A percentile compares a stretch with the other conserved stretches of the same genome.
These are phyloP conservation scores for Alectura lathami DNA, from an alignment of 2,113 vertebrate species.

Conservation along the genomic window DNA sequence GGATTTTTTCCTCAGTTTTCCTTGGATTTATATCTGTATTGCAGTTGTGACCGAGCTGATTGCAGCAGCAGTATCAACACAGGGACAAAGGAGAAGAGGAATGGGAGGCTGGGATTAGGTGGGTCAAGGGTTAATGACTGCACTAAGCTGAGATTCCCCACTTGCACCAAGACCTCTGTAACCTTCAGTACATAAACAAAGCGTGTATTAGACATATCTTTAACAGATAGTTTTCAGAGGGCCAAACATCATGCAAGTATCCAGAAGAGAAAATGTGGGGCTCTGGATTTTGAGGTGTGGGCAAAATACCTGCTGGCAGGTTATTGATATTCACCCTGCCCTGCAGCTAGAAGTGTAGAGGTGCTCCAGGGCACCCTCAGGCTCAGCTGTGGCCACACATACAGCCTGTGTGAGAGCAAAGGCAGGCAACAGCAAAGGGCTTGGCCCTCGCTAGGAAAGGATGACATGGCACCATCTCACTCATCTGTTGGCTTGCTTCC, in stretches of 20 bases:
- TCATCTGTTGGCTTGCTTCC: not conserved
- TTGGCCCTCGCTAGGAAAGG: not conserved
- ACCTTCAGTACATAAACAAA: not conserved
- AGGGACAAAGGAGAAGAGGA: not conserved
- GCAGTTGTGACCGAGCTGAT: not conserved
- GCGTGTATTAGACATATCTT: not conserved
- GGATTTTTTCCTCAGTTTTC: not conserved
- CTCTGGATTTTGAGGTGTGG: not conserved
- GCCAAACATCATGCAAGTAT: not conserved
- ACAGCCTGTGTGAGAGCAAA: not conserved
- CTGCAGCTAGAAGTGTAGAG: not conserved
- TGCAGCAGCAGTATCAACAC: rapidly evolving
- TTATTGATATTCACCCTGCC: not conserved
- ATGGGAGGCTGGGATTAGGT: not conserved
- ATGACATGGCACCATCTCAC: not conserved
- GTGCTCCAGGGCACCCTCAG: not conserved
- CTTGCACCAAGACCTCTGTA: not conserved
- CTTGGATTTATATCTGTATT: not conserved
- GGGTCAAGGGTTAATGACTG: not conserved
- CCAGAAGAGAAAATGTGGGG: not conserved
- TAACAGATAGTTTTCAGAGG: not conserved
- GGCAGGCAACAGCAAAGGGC: not conserved
- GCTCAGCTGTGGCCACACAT: no score
- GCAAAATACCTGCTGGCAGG: not conserved
- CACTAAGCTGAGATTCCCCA: not conserved